Evolutionary conservation across 2,797 vertebrate genomes (phyloP).

Genomic region (Neosilurus hyrtlii): DNA sequence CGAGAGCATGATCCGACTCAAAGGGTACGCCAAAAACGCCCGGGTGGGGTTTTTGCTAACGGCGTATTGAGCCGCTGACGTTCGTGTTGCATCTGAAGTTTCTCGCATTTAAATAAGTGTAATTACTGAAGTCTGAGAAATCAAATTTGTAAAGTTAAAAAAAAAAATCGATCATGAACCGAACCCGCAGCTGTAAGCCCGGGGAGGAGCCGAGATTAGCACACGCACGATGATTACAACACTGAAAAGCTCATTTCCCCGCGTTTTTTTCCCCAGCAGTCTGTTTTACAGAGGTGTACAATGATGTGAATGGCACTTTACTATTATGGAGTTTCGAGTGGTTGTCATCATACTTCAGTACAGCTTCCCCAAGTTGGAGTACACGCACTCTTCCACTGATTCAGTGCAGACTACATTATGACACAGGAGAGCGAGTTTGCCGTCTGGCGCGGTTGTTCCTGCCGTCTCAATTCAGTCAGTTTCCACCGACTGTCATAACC

Average conservation of each 20-base stretch:
- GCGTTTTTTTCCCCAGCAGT: background rate
- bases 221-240: background rate
- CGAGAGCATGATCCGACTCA: background rate
- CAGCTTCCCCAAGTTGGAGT: constrained; percentile 22
- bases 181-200: background rate
- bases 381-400: constrained; percentile 8
- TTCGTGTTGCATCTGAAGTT: background rate
- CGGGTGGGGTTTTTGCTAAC: background rate
- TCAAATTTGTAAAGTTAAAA: background rate
- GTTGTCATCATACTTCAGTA: constrained; percentile 40
- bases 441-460: background rate
- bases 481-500: background rate
- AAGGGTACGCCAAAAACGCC: background rate
- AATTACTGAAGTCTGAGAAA: background rate
- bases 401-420: background rate
- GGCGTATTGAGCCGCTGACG: background rate
- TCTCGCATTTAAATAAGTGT: background rate
- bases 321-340: constrained; percentile 37
- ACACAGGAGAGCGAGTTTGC: constrained; percentile 9
- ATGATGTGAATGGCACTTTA: constrained; percentile 41
- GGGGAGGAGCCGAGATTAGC: background rate
- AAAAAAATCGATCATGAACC: background rate
- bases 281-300: background rate
- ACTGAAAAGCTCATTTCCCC: background rate
- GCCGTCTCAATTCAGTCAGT: background rate